phyloP scores from a whole-genome alignment of 2,113 vertebrate species.

The Trachemys scripta region DNA sequence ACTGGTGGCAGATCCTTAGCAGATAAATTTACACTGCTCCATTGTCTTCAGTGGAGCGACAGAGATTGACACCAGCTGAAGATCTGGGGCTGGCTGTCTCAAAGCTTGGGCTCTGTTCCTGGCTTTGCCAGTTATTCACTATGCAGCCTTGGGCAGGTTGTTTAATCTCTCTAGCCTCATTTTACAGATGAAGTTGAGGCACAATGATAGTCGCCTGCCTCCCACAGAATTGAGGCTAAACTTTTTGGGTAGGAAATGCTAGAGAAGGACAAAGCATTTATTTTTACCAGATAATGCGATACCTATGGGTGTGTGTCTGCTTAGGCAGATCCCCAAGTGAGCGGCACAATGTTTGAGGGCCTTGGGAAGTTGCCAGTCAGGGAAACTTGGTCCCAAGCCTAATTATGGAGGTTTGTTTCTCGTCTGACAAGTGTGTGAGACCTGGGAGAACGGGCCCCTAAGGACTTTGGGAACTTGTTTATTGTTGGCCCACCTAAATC shows the following conservation, averaged over 20 bases:
- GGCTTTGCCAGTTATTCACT: not conserved
- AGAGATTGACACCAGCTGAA: not conserved
- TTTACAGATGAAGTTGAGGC: too few relatives aligned
- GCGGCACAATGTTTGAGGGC: not conserved
- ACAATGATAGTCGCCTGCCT: not conserved
- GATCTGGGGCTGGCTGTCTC: not conserved
- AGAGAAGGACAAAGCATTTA: not conserved
- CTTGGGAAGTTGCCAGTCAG: not conserved
- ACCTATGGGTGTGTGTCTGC: not conserved
- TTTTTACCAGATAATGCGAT: not conserved
- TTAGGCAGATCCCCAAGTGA: not conserved
- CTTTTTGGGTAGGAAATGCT: not conserved
- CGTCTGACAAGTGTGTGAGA: not conserved
- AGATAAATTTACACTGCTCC: not conserved
- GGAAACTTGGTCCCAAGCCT: not conserved
- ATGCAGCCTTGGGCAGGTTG: not conserved
- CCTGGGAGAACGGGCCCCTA: not conserved
- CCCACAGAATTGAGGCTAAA: not conserved
- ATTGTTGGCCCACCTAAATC: not conserved
- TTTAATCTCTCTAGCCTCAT: not conserved
- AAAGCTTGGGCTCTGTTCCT: too few relatives aligned
- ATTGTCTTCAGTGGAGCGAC: not conserved
- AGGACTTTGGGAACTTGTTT: not conserved
- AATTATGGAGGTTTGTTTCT: not conserved
- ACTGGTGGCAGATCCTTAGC: not conserved